These are phyloP conservation scores for Malurus cyaneus DNA, from an alignment of 2,113 vertebrate genomes.

Conservation along the genomic window DNA sequence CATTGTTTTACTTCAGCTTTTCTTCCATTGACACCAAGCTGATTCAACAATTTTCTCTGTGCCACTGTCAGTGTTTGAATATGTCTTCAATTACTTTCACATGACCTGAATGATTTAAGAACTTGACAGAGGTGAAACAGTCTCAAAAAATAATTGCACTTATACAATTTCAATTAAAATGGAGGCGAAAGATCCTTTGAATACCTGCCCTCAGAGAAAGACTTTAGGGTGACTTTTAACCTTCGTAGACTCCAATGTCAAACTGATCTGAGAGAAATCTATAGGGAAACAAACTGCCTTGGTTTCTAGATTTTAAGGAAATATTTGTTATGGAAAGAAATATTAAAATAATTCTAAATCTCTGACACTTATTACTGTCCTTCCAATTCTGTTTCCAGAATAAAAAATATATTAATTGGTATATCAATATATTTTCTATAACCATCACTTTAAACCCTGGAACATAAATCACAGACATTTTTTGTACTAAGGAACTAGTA, in stretches of 20 bases:
- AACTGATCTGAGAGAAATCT: background rate
- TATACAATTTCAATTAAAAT: background rate
- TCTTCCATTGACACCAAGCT: background rate
- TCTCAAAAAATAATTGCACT: background rate
- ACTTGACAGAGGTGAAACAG: background rate
- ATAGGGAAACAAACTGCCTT: background rate
- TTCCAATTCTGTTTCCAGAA: background rate
- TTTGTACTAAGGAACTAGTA: background rate
- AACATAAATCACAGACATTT: background rate
- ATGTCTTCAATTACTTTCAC: background rate
- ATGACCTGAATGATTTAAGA: background rate
- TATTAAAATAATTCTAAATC: background rate
- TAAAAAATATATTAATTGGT: background rate
- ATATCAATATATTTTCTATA: background rate
- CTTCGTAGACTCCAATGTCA: background rate
- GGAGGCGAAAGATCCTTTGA: background rate
- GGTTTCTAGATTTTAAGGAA: background rate
- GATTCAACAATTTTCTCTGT: background rate
- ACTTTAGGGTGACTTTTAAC: background rate
- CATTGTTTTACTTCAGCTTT: background rate
- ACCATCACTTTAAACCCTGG: background rate
- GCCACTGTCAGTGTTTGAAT: background rate
- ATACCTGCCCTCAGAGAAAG: background rate
- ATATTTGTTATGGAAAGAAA: background rate
- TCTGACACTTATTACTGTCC: background rate